Percentiles rank a stretch among this genome's conserved stretches.
phyloP scores from a whole-genome alignment of 2,797 vertebrate species.

The Melanogrammus aeglefinus region DNA sequence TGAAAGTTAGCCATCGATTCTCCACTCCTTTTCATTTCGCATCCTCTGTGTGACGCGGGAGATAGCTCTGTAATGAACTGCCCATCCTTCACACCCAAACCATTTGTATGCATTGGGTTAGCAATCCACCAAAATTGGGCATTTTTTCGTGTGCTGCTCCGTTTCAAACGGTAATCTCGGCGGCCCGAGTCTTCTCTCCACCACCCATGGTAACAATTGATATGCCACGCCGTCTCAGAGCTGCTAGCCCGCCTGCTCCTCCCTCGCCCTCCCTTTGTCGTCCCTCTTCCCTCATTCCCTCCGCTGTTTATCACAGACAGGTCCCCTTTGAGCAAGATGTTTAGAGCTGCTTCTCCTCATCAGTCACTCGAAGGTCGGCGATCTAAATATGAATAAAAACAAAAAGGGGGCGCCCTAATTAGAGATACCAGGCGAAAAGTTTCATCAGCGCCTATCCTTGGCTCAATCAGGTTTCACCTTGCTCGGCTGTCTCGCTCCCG shows the following conservation, averaged over 20 bases:
- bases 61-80: not conserved
- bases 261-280: not conserved
- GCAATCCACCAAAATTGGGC: not conserved
- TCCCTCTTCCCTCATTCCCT: not conserved
- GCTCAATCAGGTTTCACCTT: slow-evolving; percentile 55
- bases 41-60: no score
- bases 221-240: not conserved
- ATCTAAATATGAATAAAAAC: slow-evolving; percentile 3
- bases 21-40: no score
- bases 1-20: not conserved
- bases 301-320: not conserved
- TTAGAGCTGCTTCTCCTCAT: not conserved
- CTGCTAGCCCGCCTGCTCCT: not conserved
- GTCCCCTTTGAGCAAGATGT: not conserved
- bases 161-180: not conserved
- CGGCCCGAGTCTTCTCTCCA: not conserved
- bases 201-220: not conserved
- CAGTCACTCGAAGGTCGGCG: not conserved
- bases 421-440: not conserved
- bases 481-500: slow-evolving; percentile 35
- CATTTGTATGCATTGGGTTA: not conserved
- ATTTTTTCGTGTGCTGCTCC: not conserved
- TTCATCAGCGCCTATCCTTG: not conserved
- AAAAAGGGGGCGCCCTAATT: not conserved
- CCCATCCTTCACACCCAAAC: not conserved